A percentile compares a stretch with the other conserved stretches of the same genome.
These are phyloP conservation scores for Capra hircus DNA, from an alignment of 2,113 vertebrate genomes.

Conservation along the genomic window DNA sequence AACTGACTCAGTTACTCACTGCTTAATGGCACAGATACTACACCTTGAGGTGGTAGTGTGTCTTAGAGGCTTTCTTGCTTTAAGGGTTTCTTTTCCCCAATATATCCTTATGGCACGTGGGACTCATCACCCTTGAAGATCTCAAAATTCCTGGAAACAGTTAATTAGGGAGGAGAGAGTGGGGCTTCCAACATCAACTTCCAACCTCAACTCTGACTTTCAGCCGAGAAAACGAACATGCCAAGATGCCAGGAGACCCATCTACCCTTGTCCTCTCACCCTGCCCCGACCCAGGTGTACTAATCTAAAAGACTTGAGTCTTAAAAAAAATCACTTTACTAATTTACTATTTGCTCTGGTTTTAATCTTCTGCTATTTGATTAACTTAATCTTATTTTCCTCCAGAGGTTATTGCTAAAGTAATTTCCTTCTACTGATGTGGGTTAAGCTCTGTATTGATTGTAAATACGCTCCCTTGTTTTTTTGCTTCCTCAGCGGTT, in stretches of 20 bases:
- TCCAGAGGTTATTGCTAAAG: not conserved
- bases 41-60: not conserved
- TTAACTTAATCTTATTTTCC: conserved; percentile 3
- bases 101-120: not conserved
- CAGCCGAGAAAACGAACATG: not conserved
- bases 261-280: too few species aligned
- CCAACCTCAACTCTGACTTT: not conserved
- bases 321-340: not conserved
- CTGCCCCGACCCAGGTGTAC: not conserved
- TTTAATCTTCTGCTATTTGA: not conserved
- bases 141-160: not conserved
- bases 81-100: not conserved
- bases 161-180: not conserved
- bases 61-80: not conserved
- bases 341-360: not conserved
- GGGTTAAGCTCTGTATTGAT: not conserved
- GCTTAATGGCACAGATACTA: not conserved
- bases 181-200: not conserved
- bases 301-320: not conserved
- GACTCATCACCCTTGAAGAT: not conserved
- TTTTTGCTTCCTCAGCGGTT: not conserved
- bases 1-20: not conserved
- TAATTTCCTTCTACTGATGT: not conserved
- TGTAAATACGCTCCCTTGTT: not conserved
- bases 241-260: not conserved